A percentile compares a stretch with the other conserved stretches of the same genome.
phyloP scores from a whole-genome alignment of 2,113 vertebrate species.

The Scomber scombrus region DNA sequence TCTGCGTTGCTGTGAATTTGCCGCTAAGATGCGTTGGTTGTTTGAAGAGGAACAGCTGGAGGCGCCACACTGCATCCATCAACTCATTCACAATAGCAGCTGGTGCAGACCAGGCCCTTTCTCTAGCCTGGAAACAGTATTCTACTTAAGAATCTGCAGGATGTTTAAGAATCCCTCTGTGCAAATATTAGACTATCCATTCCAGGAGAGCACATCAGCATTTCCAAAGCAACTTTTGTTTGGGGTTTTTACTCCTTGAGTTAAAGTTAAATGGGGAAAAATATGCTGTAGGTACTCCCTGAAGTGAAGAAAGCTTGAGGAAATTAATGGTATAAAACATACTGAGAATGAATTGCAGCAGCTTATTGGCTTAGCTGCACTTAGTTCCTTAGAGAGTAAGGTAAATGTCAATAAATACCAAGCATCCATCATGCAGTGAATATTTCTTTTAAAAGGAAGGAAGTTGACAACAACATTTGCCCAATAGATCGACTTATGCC shows the following conservation, averaged over 20 bases:
- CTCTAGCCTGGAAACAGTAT: constrained; percentile 58
- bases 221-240: constrained; percentile 55
- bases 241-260: constrained; percentile 2
- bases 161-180: constrained; percentile 73
- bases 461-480: constrained; percentile 8
- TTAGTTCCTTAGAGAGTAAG: constrained; percentile 34
- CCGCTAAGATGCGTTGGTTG: constrained; percentile 63
- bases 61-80: constrained; percentile 77
- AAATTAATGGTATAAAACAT: constrained; percentile 14
- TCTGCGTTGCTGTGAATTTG: constrained; percentile 72
- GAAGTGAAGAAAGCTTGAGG: constrained; percentile 10
- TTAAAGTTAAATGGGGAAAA: constrained; percentile 10
- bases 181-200: constrained; percentile 75
- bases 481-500: constrained; percentile 29
- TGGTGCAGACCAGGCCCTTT: constrained; percentile 40
- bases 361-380: constrained; percentile 34
- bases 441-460: neutral
- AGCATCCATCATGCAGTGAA: constrained; percentile 56
- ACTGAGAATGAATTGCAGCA: constrained; percentile 19
- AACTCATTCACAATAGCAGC: constrained; percentile 70
- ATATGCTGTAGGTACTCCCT: neutral
- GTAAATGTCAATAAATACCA: constrained; percentile 73
- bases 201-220: constrained; percentile 54
- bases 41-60: constrained; percentile 81
- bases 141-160: constrained; percentile 59